phyloP scores from a whole-genome alignment of 2,113 vertebrate species.

The Ahaetulla prasina region DNA sequence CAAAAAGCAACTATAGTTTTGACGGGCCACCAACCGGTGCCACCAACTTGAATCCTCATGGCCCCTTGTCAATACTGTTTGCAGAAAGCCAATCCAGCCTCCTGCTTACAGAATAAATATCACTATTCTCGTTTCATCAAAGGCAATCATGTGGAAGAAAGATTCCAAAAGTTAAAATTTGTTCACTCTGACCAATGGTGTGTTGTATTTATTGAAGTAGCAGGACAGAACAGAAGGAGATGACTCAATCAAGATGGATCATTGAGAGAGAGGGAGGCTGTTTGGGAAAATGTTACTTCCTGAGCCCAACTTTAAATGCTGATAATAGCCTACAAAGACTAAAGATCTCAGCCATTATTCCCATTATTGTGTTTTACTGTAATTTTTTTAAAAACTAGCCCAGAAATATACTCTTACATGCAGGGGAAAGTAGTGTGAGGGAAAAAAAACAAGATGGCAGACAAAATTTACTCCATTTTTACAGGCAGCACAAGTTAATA shows the following conservation, averaged over 20 bases:
- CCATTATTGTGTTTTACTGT: neutral
- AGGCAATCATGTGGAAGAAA: neutral
- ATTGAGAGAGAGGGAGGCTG: neutral
- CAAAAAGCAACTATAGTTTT: constrained; percentile 10
- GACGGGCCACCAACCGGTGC: neutral
- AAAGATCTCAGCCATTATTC: neutral
- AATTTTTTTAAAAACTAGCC: no score
- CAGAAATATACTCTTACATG: neutral
- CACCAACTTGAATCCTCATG: constrained; percentile 26
- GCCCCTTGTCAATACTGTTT: fast-evolving
- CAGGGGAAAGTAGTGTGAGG: neutral
- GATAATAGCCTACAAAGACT: neutral
- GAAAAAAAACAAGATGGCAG: neutral
- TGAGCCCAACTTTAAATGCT: neutral
- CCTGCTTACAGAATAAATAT: neutral
- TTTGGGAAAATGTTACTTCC: neutral
- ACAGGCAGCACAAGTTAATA: neutral
- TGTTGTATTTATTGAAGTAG: constrained; percentile 36
- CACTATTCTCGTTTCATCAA: neutral
- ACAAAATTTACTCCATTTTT: neutral
- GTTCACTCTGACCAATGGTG: neutral
- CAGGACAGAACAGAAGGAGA: neutral
- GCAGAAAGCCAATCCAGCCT: neutral
- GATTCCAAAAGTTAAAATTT: neutral
- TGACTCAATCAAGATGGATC: neutral